Evolutionary conservation across 1,140 invertebrate species (phyloP).

Genomic region (Drosophila busckii): DNA sequence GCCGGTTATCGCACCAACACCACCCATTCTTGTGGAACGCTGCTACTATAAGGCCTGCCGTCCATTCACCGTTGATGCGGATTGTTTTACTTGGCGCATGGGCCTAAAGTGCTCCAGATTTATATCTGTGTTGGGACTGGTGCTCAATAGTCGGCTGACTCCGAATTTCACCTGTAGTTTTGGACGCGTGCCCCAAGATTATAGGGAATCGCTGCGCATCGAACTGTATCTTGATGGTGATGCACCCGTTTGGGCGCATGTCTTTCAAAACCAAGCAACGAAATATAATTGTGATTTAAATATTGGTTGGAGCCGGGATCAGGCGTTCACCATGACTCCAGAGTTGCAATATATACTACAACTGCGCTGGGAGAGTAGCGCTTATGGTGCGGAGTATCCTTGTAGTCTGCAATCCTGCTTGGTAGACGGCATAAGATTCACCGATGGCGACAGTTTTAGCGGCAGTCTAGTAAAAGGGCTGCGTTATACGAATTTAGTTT

Average conservation of each 20-base stretch:
- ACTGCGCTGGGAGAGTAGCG: conserved; percentile 51
- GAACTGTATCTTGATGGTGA: conserved; percentile 40
- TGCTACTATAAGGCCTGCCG: conserved; percentile 74
- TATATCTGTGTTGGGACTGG: conserved; percentile 61
- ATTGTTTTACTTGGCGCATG: conserved; percentile 42
- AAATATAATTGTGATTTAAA: conserved; percentile 76
- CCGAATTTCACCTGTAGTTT: conserved; percentile 42
- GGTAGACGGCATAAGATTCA: conserved; percentile 60
- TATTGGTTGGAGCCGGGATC: conserved; percentile 49
- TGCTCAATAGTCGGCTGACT: conserved; percentile 63
- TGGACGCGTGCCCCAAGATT: conserved; percentile 44
- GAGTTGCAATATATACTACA: conserved; percentile 62
- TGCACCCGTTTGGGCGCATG: conserved; percentile 51
- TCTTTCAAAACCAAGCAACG: conserved; percentile 51
- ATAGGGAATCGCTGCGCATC: conserved; percentile 59
- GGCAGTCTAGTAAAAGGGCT: conserved; percentile 73
- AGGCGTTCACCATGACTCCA: conserved; percentile 60
- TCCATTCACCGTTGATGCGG: conserved; percentile 61
- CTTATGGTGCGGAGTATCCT: conserved; percentile 71
- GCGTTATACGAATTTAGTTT: conserved; percentile 64
- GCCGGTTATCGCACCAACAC: background rate
- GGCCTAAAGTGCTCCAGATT: conserved; percentile 58
- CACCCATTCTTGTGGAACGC: conserved; percentile 51
- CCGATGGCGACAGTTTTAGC: conserved; percentile 50
- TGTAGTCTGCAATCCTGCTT: conserved; percentile 64